These are phyloP conservation scores for Sebastes alutus DNA, from an alignment of 2,797 vertebrate species.

Conservation along the genomic window DNA sequence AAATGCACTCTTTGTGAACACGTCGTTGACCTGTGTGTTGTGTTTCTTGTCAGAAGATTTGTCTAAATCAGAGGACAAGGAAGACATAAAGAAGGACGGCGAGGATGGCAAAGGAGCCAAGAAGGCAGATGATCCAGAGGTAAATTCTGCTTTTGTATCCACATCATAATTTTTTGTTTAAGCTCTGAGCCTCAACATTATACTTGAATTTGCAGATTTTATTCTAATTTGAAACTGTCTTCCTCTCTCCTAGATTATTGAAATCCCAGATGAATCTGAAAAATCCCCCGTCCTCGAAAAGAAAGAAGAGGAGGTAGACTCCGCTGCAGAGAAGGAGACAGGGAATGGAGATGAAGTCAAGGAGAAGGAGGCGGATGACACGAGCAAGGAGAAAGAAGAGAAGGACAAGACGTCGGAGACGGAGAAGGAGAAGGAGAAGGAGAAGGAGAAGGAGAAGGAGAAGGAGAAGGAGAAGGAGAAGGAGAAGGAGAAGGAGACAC, in stretches of 20 bases:
- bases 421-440: slow-evolving; percentile 51
- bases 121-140: slow-evolving; percentile 79
- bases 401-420: slow-evolving; percentile 55
- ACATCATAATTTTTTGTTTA: neutral
- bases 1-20: neutral
- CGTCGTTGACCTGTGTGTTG: neutral
- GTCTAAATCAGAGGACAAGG: slow-evolving; percentile 82
- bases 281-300: slow-evolving; percentile 70
- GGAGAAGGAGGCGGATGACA: slow-evolving; percentile 70
- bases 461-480: too few species aligned
- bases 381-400: slow-evolving; percentile 65
- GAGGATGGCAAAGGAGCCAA: slow-evolving; percentile 75
- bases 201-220: neutral
- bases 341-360: slow-evolving; percentile 52
- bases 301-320: slow-evolving; percentile 64
- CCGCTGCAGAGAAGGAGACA: slow-evolving; percentile 56
- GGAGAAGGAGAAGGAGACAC: neutral
- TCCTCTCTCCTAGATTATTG: slow-evolving; percentile 75
- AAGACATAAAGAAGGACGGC: slow-evolving; percentile 80
- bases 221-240: neutral
- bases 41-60: slow-evolving; percentile 77
- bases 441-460: slow-evolving; percentile 51
- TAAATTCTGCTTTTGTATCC: slow-evolving; percentile 23
- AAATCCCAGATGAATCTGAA: slow-evolving; percentile 85
- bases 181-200: neutral